Evolutionary conservation across 2,888 invertebrate genomes (phyloP).

Genomic region (Pristionchus japonicus): DNA sequence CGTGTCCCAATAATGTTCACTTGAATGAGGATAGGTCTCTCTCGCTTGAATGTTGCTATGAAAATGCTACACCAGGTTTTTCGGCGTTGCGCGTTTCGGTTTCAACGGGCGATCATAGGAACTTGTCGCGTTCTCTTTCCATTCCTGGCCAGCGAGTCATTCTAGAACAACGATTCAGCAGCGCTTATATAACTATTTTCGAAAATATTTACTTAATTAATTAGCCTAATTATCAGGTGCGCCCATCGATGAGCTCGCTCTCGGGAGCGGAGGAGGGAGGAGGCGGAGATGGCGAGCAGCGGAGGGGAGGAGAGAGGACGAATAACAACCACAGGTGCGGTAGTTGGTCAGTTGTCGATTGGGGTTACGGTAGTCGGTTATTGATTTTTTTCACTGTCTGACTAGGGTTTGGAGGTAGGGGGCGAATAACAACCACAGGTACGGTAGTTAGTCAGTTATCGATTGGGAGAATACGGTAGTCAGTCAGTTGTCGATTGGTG

Average conservation of each 20-base stretch:
- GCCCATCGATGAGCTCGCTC: conserved; percentile 47
- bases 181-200: too few relatives aligned
- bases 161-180: too few relatives aligned
- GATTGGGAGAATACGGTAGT: too few relatives aligned
- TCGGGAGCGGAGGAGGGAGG: conserved; percentile 33
- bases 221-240: conserved; percentile 14
- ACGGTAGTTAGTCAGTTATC: not conserved
- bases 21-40: too few relatives aligned
- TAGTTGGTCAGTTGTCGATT: not conserved
- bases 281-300: not conserved
- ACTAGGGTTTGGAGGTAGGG: not conserved
- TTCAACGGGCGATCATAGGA: not conserved
- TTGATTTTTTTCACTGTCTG: not conserved
- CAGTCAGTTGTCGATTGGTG: not conserved
- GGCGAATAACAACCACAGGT: conserved; percentile 21
- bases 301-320: not conserved
- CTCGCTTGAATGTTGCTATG: too few relatives aligned
- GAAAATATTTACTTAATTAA: not conserved
- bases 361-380: too few relatives aligned
- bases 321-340: conserved; percentile 26
- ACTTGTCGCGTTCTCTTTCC: not conserved
- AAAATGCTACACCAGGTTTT: too few relatives aligned
- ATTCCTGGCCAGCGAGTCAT: not conserved
- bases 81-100: not conserved
- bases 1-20: not conserved